These are phyloP conservation scores for Halichoerus grypus DNA, from an alignment of 2,113 vertebrate genomes.

Conservation along the genomic window DNA sequence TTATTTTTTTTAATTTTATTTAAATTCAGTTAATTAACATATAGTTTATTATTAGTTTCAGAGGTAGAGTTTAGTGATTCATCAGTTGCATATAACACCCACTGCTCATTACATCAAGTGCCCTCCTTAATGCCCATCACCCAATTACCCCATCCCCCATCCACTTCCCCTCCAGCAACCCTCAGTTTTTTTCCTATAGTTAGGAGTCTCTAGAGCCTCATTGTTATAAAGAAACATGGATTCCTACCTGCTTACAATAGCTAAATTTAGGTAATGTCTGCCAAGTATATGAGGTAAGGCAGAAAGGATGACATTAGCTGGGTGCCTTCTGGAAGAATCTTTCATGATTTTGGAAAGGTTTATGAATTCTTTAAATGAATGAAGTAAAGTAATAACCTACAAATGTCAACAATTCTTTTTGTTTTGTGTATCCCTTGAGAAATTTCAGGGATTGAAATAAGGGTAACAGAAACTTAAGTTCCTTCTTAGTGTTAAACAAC, in stretches of 20 bases:
- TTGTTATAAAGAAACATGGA: not conserved
- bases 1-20: no score
- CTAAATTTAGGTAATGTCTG: not conserved
- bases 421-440: not conserved
- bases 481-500: not conserved
- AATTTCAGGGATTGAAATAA: not conserved
- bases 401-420: not conserved
- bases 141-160: no score
- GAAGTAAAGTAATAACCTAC: not conserved
- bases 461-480: not conserved
- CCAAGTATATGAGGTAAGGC: not conserved
- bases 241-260: not conserved
- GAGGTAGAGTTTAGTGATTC: no score
- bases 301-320: not conserved
- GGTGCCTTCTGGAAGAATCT: not conserved
- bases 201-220: no score
- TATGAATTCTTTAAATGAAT: slow-evolving; percentile 18
- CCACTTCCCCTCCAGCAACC: no score
- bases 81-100: no score
- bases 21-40: no score
- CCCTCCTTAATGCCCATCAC: no score
- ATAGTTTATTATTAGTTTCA: no score
- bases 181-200: no score
- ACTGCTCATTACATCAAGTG: no score
- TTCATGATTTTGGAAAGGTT: not conserved